Base-by-base conservation (phyloP, 2,113 vertebrate genomes). In the Apeltes quadracus region DNA sequence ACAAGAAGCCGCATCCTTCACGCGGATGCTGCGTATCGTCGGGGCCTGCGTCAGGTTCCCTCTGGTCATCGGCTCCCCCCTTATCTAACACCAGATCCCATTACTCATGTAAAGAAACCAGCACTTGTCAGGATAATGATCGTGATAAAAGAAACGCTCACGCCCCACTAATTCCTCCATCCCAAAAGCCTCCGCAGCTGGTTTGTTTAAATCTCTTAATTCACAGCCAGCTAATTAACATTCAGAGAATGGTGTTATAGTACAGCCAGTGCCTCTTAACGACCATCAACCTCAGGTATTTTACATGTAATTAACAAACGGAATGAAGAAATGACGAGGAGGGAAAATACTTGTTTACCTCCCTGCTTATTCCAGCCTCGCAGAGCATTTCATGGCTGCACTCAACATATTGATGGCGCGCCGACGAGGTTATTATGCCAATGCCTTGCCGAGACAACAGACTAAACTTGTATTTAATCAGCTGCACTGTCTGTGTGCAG, bases 161-260 rank as follows among this genome's bases (percentile, higher is more conserved):
- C 90, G 84, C 91, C 93, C 92, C 82, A 88, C 90, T 93, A 93
- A 94, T 93, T 93, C 86, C 87, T 91, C 87, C 85, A 78, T 91
- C 87, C 88, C 90, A 89, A 81, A 90, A 93, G 87, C 90, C 86
- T 89, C 89, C 88, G 89, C 92, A 91, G 91, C 88, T 88, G 90
- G 88, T 92, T 92, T 92, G 88, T 91, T 93, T 90, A 88, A 91
- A 93, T 93, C 89, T 89, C 89, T 88, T 88, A 89, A 91, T 92
- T 93, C 91, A 90, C 84, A 91, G 86, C 72, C 88, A 88, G 89
- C 92, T 93, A 92, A 93, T 94, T 93, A 91, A 87, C 83, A 92
- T 92, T 91, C 89, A 88, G 76, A 87, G 86, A 78, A 59, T 69
- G 75, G 83, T 87, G 85, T 87, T 89, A 84, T 82, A 84, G 84